Conservation (phyloP, 2,888 invertebrate species). For the Hypselothyrea guttata region DNA sequence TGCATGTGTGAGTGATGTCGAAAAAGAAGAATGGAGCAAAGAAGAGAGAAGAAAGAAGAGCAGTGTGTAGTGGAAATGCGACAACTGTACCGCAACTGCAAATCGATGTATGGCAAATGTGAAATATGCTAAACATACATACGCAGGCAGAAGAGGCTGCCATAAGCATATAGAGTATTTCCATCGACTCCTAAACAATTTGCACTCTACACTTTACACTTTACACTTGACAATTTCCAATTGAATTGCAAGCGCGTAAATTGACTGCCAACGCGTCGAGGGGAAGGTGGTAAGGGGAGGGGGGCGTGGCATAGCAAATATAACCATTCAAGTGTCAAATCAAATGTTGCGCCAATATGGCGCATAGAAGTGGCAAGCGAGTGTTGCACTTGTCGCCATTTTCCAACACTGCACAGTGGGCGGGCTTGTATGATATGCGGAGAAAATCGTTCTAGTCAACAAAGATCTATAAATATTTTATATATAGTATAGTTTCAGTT, state of each 20-base stretch:
- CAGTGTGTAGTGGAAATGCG: slow-evolving; percentile 16
- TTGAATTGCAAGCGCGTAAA: slow-evolving; percentile 58
- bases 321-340: slow-evolving; percentile 71
- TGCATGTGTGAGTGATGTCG: slow-evolving; percentile 4
- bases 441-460: too few species aligned
- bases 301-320: slow-evolving; percentile 41
- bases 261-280: slow-evolving; percentile 46
- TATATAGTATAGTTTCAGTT: too few species aligned
- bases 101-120: slow-evolving; percentile 20
- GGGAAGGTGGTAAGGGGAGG: neutral
- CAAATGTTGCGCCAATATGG: slow-evolving; percentile 51
- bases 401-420: too few species aligned
- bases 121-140: neutral
- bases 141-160: neutral
- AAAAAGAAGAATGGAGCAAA: too few species aligned
- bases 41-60: neutral
- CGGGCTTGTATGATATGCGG: too few species aligned
- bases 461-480: too few species aligned
- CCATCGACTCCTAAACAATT: slow-evolving; percentile 68
- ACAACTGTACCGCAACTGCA: slow-evolving; percentile 14
- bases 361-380: slow-evolving; percentile 15
- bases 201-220: too few species aligned
- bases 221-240: slow-evolving; percentile 50
- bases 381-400: slow-evolving; percentile 40
- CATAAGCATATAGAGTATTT: slow-evolving; percentile 46